phyloP scores from a whole-genome alignment of 1,140 invertebrate genomes.

The Drosophila pruinosa region DNA sequence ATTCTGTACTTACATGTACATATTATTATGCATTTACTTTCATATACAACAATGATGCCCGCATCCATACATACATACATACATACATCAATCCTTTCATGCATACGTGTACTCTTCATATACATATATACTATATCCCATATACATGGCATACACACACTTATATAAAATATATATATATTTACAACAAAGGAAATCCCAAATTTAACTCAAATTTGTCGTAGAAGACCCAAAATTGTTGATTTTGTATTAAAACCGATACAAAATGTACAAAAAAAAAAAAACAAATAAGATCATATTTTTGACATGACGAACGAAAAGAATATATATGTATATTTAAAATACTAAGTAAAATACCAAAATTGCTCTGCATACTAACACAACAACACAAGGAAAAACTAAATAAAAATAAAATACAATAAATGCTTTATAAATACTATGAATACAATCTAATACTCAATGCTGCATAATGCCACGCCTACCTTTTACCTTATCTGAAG shows the following conservation, averaged over 20 bases:
- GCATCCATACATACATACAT: constrained; percentile 35
- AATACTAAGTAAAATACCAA: constrained; percentile 25
- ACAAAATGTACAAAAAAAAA: constrained; percentile 44
- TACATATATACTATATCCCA: constrained; percentile 21
- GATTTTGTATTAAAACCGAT: constrained; percentile 16
- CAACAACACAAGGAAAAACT: neutral
- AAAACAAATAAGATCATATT: constrained; percentile 46
- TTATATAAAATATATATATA: constrained; percentile 6
- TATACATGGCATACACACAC: constrained; percentile 22
- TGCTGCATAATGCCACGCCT: constrained; percentile 70
- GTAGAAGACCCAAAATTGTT: constrained; percentile 32
- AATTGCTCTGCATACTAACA: constrained; percentile 55
- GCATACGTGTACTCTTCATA: constrained; percentile 30
- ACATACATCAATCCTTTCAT: constrained; percentile 37
- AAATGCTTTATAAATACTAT: constrained; percentile 57
- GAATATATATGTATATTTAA: neutral
- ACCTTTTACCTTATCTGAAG: constrained; percentile 68
- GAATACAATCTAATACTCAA: constrained; percentile 52
- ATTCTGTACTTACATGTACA: constrained; percentile 30
- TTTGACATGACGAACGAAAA: constrained; percentile 51
- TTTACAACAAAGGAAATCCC: constrained; percentile 32
- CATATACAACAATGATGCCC: constrained; percentile 20
- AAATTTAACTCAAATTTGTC: constrained; percentile 26
- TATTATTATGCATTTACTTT: constrained; percentile 40
- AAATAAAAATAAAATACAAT: constrained; percentile 30